Evolutionary conservation across 2,113 vertebrate genomes (phyloP).

Genomic region (Oncorhynchus gorbuscha): DNA sequence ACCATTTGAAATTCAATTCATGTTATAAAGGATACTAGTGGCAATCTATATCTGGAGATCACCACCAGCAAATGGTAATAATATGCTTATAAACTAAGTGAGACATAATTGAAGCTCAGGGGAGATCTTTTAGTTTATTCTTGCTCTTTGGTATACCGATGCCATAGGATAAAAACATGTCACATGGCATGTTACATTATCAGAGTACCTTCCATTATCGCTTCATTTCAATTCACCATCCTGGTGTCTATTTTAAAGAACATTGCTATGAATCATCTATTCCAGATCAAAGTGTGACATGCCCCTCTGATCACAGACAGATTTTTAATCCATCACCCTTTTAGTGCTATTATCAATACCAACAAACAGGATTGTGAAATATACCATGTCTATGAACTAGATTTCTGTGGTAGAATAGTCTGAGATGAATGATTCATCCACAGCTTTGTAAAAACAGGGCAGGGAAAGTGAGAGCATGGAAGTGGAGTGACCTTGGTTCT

Average conservation of each 20-base stretch:
- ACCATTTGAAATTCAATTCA: too few species aligned
- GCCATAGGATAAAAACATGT: too few species aligned
- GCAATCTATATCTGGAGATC: too few species aligned
- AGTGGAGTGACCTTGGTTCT: slow-evolving; percentile 80
- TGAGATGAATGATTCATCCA: slow-evolving; percentile 70
- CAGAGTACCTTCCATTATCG: not conserved
- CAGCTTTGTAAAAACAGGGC: slow-evolving; percentile 64
- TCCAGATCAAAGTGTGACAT: not conserved
- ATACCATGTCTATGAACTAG: slow-evolving; percentile 30
- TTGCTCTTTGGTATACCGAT: too few species aligned
- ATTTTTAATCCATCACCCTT: not conserved
- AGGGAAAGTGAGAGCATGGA: slow-evolving; percentile 64
- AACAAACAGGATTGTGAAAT: not conserved
- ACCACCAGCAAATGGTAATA: not conserved
- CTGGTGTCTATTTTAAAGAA: not conserved
- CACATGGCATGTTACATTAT: not conserved
- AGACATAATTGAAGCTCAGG: not conserved
- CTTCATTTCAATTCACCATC: not conserved
- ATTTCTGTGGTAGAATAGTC: slow-evolving; percentile 46
- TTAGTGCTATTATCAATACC: not conserved
- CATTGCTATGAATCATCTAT: not conserved
- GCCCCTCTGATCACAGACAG: not conserved
- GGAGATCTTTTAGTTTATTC: not conserved
- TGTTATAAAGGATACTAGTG: too few species aligned
- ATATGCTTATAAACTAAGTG: not conserved